phyloP scores from a whole-genome alignment of 2,888 invertebrate genomes.

The Fabriciana adippe region DNA sequence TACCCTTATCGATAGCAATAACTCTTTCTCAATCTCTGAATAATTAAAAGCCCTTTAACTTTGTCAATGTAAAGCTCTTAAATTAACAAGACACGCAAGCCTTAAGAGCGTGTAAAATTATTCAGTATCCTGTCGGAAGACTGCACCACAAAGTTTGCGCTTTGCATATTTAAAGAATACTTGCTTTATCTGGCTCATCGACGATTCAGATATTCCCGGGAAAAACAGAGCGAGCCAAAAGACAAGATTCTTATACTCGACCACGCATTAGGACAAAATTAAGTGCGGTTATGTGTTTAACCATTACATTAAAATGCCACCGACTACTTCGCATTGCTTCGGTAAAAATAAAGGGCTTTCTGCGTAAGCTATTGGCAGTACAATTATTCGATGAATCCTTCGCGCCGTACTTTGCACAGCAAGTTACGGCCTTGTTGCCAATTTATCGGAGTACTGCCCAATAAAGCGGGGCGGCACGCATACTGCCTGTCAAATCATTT shows the following conservation, averaged over 20 bases:
- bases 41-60: constrained; percentile 57
- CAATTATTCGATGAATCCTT: constrained; percentile 70
- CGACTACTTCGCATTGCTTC: constrained; percentile 65
- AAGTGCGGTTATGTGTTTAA: constrained; percentile 79
- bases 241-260: constrained; percentile 63
- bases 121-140: constrained; percentile 75
- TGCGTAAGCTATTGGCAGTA: constrained; percentile 62
- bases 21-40: constrained; percentile 45
- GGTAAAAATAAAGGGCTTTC: constrained; percentile 60
- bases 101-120: constrained; percentile 80
- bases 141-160: constrained; percentile 72
- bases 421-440: constrained; percentile 52
- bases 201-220: constrained; percentile 73
- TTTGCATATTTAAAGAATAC: constrained; percentile 80
- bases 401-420: constrained; percentile 52
- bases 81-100: constrained; percentile 74
- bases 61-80: constrained; percentile 62
- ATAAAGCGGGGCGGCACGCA: constrained; percentile 43
- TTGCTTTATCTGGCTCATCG: constrained; percentile 77
- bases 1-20: constrained; percentile 38
- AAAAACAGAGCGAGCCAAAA: constrained; percentile 66
- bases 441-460: constrained; percentile 51
- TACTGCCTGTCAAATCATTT: constrained; percentile 40
- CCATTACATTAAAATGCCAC: constrained; percentile 79
- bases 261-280: constrained; percentile 79